A percentile compares a stretch with the other conserved stretches of the same genome.
Conservation (phyloP, 2,888 invertebrate genomes). For the Entomobrya multifasciata region DNA sequence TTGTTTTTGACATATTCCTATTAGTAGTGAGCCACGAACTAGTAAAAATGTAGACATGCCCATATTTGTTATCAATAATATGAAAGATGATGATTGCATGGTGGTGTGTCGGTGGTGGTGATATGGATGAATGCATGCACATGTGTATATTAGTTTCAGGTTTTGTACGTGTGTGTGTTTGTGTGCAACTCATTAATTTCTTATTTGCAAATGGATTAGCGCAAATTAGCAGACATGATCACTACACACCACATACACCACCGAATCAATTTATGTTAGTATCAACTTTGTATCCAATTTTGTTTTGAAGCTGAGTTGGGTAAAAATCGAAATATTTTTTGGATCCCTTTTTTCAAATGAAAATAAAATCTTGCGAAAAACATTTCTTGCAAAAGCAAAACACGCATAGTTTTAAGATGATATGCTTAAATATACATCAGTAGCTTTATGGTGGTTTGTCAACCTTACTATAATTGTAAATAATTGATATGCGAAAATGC, state of each 20-base stretch:
- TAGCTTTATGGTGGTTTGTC: not conserved
- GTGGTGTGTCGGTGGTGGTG: not conserved
- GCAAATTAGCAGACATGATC: conserved; percentile 44
- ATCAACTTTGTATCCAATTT: too few species aligned
- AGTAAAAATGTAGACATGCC: conserved; percentile 36
- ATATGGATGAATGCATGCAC: not conserved
- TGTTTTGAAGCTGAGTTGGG: too few species aligned
- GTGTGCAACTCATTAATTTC: conserved; percentile 47
- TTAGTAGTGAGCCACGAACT: conserved; percentile 37
- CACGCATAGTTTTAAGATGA: too few species aligned
- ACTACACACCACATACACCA: not conserved
- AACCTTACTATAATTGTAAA: too few species aligned
- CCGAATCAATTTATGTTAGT: too few species aligned
- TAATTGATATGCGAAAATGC: too few species aligned
- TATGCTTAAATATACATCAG: not conserved
- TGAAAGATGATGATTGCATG: conserved; percentile 4
- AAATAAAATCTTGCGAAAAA: not conserved
- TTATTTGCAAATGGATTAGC: conserved; percentile 53
- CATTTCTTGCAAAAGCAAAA: too few species aligned
- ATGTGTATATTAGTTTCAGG: not conserved
- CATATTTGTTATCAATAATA: conserved; percentile 39
- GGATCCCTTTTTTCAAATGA: too few species aligned
- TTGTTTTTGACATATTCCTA: conserved; percentile 49
- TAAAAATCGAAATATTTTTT: too few species aligned
- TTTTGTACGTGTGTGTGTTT: not conserved